Conservation (phyloP, 1,140 invertebrate genomes). For the Elysia chlorotica region DNA sequence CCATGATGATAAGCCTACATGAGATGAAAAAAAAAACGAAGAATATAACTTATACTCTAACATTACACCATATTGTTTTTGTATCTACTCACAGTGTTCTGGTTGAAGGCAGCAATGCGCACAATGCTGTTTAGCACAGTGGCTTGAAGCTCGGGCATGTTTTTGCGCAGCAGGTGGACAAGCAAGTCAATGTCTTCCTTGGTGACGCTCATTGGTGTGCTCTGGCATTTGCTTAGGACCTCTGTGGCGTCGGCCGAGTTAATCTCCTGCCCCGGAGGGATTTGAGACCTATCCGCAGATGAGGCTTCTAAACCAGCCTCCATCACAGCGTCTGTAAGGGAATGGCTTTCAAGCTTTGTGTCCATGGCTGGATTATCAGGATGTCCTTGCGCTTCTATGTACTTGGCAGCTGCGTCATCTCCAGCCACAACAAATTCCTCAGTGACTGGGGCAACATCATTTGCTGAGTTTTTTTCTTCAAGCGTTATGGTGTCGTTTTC, state of each 20-base stretch:
- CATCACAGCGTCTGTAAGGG: not conserved
- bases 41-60: no score
- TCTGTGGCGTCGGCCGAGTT: not conserved
- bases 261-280: not conserved
- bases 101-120: conserved; percentile 15
- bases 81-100: conserved; percentile 19
- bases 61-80: no score
- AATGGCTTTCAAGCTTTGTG: no score
- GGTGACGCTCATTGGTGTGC: conserved; percentile 2
- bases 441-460: not conserved
- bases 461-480: not conserved
- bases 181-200: not conserved
- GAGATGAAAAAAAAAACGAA: no score
- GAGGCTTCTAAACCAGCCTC: not conserved
- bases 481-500: not conserved
- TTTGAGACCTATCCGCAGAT: not conserved
- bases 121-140: conserved; percentile 13
- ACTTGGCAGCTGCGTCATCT: not conserved
- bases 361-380: no score
- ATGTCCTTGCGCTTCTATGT: no score
- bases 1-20: no score
- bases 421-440: not conserved
- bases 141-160: not conserved
- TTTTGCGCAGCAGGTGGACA: not conserved
- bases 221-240: conserved; percentile 4